Evolutionary conservation across 2,113 vertebrate genomes (phyloP), one percentile per base, ranked within the genome.

Genomic region (Xenopus laevis): DNA sequence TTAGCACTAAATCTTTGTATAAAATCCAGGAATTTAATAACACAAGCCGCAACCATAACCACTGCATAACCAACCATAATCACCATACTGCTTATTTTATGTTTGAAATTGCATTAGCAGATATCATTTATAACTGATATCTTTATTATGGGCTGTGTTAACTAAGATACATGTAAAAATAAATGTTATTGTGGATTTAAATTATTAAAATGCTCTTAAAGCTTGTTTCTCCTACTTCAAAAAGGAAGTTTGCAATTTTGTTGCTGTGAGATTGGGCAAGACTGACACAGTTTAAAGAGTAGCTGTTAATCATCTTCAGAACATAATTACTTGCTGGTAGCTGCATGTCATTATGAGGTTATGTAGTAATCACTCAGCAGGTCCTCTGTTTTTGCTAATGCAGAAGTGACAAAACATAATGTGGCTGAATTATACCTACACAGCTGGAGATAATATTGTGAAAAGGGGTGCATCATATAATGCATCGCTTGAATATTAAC

Each of bases 261-360:
- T 55, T 8, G 13, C 21, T 59, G 46, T 17, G 11, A 27, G 55
- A 74, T 3, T 67, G 27, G 27, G 7, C 3, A 7, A 15, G 55
- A 44, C 7, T 68, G 45, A 21, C 61, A 68, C 12, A 74, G 45
- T 61, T 52, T 57, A 21, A 61, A 57, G 59, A 84, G 86, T 87
- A 86, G 72, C 77, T 63, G 63, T 72, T 88, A 87, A 90, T 89
- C 83, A 85, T 80, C 80, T 86, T 85, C 83, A 87, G 81, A 78
- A 79, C 84, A 82, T 83, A 89, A 91, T 88, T 87, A 79, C 83
- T 82, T 80, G 71, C 68, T 83, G 84, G 82, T 84, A 82, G 71
- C 82, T 86, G 89, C 86, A 91, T 91, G 81, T 84, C 72, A 79
- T 88, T 87, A 81, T 80, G 80, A 83, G 83, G 85, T 89, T 91